Evolutionary conservation across 92 coral and sea anemone genomes (phyloP).

Genomic region (Paragorgia papillata): DNA sequence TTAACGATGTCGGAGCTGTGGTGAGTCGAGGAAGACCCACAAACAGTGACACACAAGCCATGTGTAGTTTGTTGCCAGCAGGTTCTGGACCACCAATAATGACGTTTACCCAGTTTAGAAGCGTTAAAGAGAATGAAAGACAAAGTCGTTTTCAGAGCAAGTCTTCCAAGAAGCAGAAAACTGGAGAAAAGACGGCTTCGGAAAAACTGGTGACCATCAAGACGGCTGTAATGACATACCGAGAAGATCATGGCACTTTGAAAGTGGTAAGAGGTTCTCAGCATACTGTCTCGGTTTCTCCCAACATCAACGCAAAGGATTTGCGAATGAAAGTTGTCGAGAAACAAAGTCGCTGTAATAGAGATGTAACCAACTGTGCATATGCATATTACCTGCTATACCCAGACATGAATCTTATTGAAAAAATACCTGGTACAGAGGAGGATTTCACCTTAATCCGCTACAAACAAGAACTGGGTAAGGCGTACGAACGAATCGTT

Average conservation of each 20-base stretch:
- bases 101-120: not conserved
- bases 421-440: no score
- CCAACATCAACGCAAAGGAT: not conserved
- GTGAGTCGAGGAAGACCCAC: no score
- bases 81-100: not conserved
- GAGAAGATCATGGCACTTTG: not conserved
- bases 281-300: not conserved
- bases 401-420: no score
- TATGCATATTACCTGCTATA: constrained; percentile 1
- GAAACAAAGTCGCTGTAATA: constrained; percentile 3
- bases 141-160: not conserved
- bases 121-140: not conserved
- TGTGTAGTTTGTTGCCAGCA: constrained; percentile 4
- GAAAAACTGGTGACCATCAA: not conserved
- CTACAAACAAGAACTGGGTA: no score
- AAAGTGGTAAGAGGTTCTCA: not conserved
- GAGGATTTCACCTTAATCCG: no score
- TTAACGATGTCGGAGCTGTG: no score
- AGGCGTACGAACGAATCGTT: no score
- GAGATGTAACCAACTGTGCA: not conserved
- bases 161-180: not conserved
- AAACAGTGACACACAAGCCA: not conserved
- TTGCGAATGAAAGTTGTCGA: constrained; percentile 2
- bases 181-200: not conserved
- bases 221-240: not conserved